A percentile compares a stretch with the other conserved stretches of the same genome.
phyloP scores from a whole-genome alignment of 2,888 invertebrate genomes.

The Dicyrtoma fusca region DNA sequence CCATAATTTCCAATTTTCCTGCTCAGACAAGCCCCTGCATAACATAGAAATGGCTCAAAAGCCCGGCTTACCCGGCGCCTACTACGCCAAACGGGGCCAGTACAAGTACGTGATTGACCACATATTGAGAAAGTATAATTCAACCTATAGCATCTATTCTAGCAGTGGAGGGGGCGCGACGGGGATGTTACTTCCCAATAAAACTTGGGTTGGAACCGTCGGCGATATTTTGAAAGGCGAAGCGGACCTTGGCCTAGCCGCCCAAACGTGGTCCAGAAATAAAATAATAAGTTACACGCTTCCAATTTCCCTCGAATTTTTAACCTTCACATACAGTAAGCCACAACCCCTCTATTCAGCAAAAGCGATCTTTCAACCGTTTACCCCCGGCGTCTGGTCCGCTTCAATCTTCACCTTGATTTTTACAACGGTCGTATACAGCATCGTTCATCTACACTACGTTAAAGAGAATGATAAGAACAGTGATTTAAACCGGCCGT shows the following conservation, averaged over 20 bases:
- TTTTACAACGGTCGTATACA: neutral
- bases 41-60: too few species aligned
- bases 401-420: neutral
- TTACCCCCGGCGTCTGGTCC: neutral
- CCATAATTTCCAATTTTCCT: too few species aligned
- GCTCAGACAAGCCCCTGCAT: too few species aligned
- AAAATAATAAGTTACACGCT: constrained; percentile 17
- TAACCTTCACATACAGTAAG: constrained; percentile 17
- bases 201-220: constrained; percentile 35
- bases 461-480: too few species aligned
- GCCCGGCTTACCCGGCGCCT: too few species aligned
- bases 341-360: neutral
- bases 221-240: constrained; percentile 16
- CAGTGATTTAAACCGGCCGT: neutral
- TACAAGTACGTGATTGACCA: constrained; percentile 7
- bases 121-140: constrained; percentile 19
- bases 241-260: constrained; percentile 28
- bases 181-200: constrained; percentile 24
- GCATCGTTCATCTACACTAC: neutral
- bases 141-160: constrained; percentile 16
- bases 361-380: constrained; percentile 11
- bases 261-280: constrained; percentile 1
- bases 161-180: constrained; percentile 21
- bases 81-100: neutral
- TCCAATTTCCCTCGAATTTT: constrained; percentile 24